Conservation (phyloP, 1,140 invertebrate species). For the Bombus huntii region DNA sequence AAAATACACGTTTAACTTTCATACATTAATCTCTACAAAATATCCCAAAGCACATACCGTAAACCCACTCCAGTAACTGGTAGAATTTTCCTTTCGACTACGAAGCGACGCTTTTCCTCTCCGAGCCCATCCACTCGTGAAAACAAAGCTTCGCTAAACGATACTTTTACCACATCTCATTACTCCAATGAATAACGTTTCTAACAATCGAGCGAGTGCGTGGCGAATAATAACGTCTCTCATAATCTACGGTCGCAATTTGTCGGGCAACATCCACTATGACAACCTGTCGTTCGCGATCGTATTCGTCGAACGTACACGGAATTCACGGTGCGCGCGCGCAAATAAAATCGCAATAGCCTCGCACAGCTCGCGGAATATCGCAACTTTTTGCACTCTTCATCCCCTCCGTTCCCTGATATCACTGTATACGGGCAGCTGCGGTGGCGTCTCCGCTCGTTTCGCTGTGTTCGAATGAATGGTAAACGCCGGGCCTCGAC, state of each 20-base stretch:
- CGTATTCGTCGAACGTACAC: neutral
- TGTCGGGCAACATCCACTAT: neutral
- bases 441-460: neutral
- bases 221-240: too few species aligned
- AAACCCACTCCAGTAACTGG: too few species aligned
- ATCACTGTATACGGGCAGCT: too few species aligned
- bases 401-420: too few species aligned
- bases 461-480: conserved; percentile 19
- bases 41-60: too few species aligned
- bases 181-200: conserved; percentile 5
- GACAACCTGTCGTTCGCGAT: neutral
- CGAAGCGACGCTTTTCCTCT: too few species aligned
- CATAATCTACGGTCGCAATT: neutral
- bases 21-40: too few species aligned
- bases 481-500: conserved; percentile 25
- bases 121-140: too few species aligned
- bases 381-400: neutral
- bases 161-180: conserved; percentile 1
- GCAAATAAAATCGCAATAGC: neutral
- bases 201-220: neutral
- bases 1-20: too few species aligned
- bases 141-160: neutral
- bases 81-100: too few species aligned
- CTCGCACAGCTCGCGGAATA: neutral
- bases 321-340: neutral